Base-by-base conservation (phyloP, 2,113 vertebrate species). In the Chloropsis hardwickii region DNA sequence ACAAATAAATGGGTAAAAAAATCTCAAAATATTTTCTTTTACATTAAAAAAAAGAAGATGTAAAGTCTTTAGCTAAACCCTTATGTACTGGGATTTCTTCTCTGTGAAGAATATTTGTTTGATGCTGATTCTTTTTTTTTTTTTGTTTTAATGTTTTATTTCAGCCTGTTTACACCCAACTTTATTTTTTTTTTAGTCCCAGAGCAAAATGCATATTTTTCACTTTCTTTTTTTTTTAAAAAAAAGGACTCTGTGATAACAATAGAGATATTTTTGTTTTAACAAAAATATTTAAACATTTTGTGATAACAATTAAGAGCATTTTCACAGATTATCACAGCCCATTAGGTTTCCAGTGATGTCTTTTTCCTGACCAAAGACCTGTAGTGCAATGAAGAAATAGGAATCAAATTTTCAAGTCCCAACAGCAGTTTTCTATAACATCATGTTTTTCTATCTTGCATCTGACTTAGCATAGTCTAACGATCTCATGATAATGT, bases 401-500 rank as follows among this genome's bases (percentile, higher is more conserved):
- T 10, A 79, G 71, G 89, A 85, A 91, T 15, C 6, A 84, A 80
- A 85, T 90, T 90, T 71, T 61, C 69, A 92, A 94, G 94, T 71
- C 76, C 77, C 90, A 80, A 40, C 21, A 86, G 42, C 54, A 77
- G 47, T 91, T 89, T 95, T 87, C 89, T 87, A 28, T 65, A 93
- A 62, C 42, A 85, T 86, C 76, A 45, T 66, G 60, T 56, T 96
- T 88, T 93, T 84, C 67, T 84, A 42, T 74, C 67, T 81, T 88
- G 14, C 72, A 57, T 50, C 61, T 93, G 69, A 79, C 76, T 96
- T 95, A 89, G 80, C 84, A 81, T 80, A 94, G 96, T 90, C 62
- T 93, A 95, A 96, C 95, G 93, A 96, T 96, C 88, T 96, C 90
- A 91, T 91, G 90, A 88, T 94, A 97, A 88, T 95, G 90, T 94